A percentile compares a stretch with the other conserved stretches of the same genome.
Conservation (phyloP, 2,113 vertebrate genomes). For the Actinemys pallida region DNA sequence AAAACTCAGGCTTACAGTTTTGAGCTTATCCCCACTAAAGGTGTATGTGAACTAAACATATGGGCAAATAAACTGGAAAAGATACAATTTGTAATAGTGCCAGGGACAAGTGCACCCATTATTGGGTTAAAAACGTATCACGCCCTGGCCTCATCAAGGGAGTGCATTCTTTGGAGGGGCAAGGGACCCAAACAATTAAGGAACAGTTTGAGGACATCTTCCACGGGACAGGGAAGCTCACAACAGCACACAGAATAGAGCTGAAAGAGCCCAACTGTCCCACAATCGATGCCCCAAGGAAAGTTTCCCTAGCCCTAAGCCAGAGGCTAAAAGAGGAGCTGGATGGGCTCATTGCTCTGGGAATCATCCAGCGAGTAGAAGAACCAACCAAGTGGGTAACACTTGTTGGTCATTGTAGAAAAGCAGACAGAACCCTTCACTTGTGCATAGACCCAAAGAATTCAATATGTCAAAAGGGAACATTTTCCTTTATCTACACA, state of each 20-base stretch:
- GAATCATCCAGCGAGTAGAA: background rate
- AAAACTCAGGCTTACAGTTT: background rate
- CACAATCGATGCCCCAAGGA: background rate
- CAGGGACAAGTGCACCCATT: background rate
- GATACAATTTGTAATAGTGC: background rate
- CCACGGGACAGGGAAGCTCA: background rate
- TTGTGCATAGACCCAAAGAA: background rate
- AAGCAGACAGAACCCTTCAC: background rate
- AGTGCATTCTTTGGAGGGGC: background rate
- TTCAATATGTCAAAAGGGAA: background rate
- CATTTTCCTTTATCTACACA: background rate
- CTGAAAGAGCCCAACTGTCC: background rate
- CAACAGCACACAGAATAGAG: background rate
- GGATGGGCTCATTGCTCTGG: background rate
- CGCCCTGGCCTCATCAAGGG: background rate
- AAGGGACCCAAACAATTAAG: background rate
- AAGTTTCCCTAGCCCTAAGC: background rate
- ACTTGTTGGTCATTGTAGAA: background rate
- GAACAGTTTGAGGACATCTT: background rate
- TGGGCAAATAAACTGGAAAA: background rate
- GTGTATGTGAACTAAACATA: background rate
- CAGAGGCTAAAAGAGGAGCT: background rate
- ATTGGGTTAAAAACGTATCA: background rate
- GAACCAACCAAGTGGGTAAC: background rate
- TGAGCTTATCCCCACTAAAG: background rate